A percentile compares a stretch with the other conserved stretches of the same genome.
These are phyloP conservation scores for Patella depressa DNA, from an alignment of 2,888 invertebrate genomes.

Conservation along the genomic window DNA sequence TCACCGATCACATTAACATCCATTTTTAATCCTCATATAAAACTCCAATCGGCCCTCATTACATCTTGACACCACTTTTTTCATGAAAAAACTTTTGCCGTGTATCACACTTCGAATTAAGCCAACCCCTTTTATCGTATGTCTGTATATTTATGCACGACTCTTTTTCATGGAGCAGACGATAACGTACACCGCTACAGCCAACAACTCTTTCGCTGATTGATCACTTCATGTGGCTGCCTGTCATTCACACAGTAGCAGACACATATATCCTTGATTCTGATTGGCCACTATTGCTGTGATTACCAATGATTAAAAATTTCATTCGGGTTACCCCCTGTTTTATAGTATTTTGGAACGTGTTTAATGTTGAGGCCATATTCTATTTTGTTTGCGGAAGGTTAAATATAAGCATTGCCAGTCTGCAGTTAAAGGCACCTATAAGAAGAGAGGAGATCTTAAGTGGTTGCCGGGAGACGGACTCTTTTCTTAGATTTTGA, in stretches of 20 bases:
- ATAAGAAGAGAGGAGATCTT: background rate
- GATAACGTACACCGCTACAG: slow-evolving; percentile 10
- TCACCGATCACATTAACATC: too few relatives aligned
- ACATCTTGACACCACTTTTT: too few relatives aligned
- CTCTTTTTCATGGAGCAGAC: background rate
- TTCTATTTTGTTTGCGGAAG: background rate
- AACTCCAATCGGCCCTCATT: too few relatives aligned
- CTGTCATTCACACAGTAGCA: slow-evolving; percentile 12
- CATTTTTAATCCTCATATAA: too few relatives aligned
- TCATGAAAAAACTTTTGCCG: too few relatives aligned
- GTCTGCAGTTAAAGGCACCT: background rate
- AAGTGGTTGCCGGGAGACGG: slow-evolving; percentile 13
- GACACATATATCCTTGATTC: slow-evolving; percentile 5
- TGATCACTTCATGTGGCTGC: slow-evolving; percentile 9
- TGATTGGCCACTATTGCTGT: slow-evolving; percentile 7
- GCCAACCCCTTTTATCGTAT: too few relatives aligned
- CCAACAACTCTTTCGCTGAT: slow-evolving; percentile 7
- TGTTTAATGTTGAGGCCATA: slow-evolving; percentile 1
- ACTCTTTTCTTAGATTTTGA: slow-evolving; percentile 10
- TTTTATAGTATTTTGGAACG: background rate
- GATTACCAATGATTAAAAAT: slow-evolving; percentile 13
- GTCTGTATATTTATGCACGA: too few relatives aligned
- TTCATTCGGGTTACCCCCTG: slow-evolving; percentile 1
- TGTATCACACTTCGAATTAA: too few relatives aligned
- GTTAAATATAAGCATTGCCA: background rate